Evolutionary conservation across 2,797 vertebrate genomes (phyloP).

Genomic region (Zalophus californianus): DNA sequence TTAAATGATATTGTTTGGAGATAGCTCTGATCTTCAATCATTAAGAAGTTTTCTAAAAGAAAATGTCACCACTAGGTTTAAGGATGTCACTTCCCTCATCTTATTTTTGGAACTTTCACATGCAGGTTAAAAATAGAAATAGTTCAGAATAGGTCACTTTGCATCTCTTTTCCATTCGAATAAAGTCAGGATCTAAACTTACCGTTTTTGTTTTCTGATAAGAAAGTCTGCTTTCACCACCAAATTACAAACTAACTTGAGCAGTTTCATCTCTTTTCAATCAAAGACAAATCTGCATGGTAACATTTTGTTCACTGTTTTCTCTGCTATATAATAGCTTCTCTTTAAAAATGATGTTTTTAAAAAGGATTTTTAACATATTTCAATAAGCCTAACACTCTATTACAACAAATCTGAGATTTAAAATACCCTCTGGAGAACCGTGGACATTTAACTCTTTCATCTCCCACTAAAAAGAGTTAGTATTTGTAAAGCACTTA

Average conservation of each 20-base stretch:
- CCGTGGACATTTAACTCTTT: neutral
- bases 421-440: neutral
- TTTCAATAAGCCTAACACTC: neutral
- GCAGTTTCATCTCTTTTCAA: neutral
- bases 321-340: neutral
- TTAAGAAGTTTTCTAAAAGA: slow-evolving; percentile 23
- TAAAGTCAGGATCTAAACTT: neutral
- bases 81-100: neutral
- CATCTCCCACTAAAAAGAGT: neutral
- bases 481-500: neutral
- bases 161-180: neutral
- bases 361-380: neutral
- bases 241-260: slow-evolving; percentile 30
- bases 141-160: neutral
- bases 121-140: slow-evolving; percentile 27
- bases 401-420: neutral
- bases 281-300: neutral
- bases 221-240: neutral
- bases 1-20: neutral
- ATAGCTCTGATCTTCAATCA: neutral
- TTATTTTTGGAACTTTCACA: slow-evolving; percentile 17
- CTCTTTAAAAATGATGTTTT: slow-evolving; percentile 11
- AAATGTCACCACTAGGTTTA: neutral
- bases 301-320: neutral
- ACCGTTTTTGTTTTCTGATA: neutral